Percentiles rank a stretch among this genome's conserved stretches.
phyloP scores from a whole-genome alignment of 1,140 invertebrate species.

The Drosophila littoralis region DNA sequence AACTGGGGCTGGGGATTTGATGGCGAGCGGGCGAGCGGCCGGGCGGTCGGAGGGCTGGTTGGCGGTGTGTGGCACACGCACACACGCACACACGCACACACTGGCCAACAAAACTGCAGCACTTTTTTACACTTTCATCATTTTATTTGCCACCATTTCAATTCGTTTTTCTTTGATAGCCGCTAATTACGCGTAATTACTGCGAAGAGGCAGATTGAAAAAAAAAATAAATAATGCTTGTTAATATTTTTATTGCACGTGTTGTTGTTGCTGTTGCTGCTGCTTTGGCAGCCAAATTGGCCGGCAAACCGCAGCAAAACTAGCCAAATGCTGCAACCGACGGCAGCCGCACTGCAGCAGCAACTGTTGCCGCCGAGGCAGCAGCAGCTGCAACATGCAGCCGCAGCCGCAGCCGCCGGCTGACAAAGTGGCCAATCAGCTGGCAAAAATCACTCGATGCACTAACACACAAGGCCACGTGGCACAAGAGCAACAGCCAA shows the following conservation, averaged over 20 bases:
- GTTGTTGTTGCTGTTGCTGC: slow-evolving; percentile 21
- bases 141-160: background rate
- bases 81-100: too few relatives aligned
- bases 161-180: background rate
- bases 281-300: slow-evolving; percentile 65
- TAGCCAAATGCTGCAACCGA: slow-evolving; percentile 58
- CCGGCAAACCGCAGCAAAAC: slow-evolving; percentile 72
- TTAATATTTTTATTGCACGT: slow-evolving; percentile 1
- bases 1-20: too few relatives aligned
- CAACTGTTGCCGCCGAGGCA: slow-evolving; percentile 50
- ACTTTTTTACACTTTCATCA: background rate
- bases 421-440: slow-evolving; percentile 48
- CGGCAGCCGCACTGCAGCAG: slow-evolving; percentile 48
- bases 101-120: background rate
- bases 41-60: too few relatives aligned
- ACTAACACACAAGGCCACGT: slow-evolving; percentile 26
- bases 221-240: slow-evolving; percentile 5
- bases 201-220: background rate
- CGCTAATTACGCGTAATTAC: background rate
- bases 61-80: too few relatives aligned
- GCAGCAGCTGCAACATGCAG: background rate
- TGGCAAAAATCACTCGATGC: slow-evolving; percentile 50
- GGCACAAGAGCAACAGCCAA: slow-evolving; percentile 3
- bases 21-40: too few relatives aligned
- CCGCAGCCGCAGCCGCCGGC: background rate